Percentiles rank a stretch among this genome's conserved stretches.
Conservation (phyloP, 2,797 vertebrate species). For the Hoplostethus mediterraneus region DNA sequence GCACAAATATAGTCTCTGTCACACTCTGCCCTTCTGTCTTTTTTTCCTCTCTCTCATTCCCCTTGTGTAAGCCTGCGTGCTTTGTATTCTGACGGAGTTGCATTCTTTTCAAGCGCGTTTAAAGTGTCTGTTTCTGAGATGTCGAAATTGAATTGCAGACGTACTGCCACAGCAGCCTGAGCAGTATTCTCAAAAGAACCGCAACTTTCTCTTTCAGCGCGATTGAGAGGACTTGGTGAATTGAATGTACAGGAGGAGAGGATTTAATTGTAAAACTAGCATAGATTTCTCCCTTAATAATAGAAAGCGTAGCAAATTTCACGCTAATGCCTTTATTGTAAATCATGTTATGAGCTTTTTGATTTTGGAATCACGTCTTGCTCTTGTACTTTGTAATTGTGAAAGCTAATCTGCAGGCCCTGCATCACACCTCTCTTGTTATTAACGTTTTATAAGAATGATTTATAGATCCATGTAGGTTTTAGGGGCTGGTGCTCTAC, state of each 20-base stretch:
- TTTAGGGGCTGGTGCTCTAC: conserved; percentile 16
- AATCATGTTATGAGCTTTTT: neutral
- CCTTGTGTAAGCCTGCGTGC: neutral
- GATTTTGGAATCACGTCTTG: neutral
- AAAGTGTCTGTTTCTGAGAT: conserved; percentile 41
- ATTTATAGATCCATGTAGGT: conserved; percentile 19
- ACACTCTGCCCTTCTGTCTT: conserved; percentile 29
- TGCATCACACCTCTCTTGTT: neutral
- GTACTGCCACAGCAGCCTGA: conserved; percentile 35
- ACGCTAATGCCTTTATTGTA: conserved; percentile 1
- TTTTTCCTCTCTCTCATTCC: conserved; percentile 17
- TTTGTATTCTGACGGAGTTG: conserved; percentile 20
- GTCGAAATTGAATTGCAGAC: conserved; percentile 44
- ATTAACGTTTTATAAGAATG: conserved; percentile 23
- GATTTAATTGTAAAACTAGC: neutral
- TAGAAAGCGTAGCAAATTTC: neutral
- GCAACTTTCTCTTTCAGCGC: neutral
- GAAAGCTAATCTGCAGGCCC: conserved; percentile 7
- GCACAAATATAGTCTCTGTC: conserved; percentile 48
- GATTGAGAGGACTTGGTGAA: conserved; percentile 28
- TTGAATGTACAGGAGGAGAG: neutral
- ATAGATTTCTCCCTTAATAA: neutral
- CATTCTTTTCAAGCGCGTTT: conserved; percentile 27
- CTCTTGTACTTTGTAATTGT: neutral
- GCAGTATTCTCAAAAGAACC: conserved; percentile 35